These are phyloP conservation scores for Schrankia costaestrigalis DNA, from an alignment of 2,888 invertebrate genomes.

Conservation along the genomic window DNA sequence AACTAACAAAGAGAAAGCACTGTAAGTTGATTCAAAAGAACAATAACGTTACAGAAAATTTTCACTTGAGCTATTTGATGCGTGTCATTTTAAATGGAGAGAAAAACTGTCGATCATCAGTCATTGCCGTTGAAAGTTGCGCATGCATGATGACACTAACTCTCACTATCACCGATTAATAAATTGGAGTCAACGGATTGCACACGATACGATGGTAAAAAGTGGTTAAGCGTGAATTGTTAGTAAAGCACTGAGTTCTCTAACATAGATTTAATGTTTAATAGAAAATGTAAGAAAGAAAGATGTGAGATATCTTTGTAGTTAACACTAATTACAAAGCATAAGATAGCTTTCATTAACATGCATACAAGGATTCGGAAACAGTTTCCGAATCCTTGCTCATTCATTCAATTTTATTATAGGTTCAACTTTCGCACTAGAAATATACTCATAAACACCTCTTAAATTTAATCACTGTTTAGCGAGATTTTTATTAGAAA, in stretches of 20 bases:
- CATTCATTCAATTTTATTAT: no score
- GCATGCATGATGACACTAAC: conserved; percentile 48
- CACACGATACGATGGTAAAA: conserved; percentile 39
- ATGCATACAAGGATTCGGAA: no score
- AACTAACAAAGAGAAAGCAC: conserved; percentile 27
- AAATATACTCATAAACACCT: no score
- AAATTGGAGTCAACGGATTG: conserved; percentile 60
- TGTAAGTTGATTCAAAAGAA: conserved; percentile 17
- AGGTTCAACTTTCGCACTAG: no score
- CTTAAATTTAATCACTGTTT: no score
- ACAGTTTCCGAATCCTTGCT: no score
- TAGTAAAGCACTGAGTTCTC: conserved; percentile 6
- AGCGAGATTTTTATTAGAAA: no score
- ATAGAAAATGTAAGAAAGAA: no score
- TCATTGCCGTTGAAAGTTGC: conserved; percentile 60
- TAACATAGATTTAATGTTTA: not conserved
- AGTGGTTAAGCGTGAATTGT: conserved; percentile 18
- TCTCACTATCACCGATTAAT: conserved; percentile 69
- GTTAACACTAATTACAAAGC: no score
- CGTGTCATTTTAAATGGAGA: conserved; percentile 59
- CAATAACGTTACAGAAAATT: conserved; percentile 44
- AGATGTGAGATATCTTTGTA: no score
- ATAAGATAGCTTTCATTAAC: no score
- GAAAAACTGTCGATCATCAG: conserved; percentile 67
- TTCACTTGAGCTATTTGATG: conserved; percentile 60